Evolutionary conservation across 2,113 vertebrate species (phyloP).

Genomic region (Cynocephalus volans): DNA sequence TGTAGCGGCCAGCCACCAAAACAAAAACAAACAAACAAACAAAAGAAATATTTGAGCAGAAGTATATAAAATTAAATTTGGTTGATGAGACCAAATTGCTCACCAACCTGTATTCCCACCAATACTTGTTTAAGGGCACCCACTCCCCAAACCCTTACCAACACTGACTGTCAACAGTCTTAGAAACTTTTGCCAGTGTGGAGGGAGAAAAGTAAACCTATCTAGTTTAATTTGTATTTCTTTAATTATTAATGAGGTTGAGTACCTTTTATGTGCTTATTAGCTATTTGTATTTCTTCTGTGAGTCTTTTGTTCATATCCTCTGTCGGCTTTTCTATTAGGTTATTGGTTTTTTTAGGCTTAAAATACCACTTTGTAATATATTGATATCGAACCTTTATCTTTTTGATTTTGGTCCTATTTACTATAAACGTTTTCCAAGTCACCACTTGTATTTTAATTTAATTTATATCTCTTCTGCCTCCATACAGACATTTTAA

Average conservation of each 20-base stretch:
- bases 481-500: neutral
- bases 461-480: neutral
- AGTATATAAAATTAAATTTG: neutral
- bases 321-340: neutral
- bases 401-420: neutral
- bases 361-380: neutral
- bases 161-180: neutral
- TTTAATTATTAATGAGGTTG: neutral
- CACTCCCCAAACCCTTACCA: neutral
- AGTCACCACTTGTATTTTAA: neutral
- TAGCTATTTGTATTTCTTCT: slow-evolving; percentile 31
- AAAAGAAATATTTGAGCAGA: neutral
- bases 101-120: neutral
- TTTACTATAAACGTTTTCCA: neutral
- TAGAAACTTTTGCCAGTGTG: neutral
- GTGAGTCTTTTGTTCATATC: slow-evolving; percentile 27
- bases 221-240: neutral
- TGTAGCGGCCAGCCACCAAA: too few species aligned
- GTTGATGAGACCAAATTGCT: neutral
- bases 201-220: neutral
- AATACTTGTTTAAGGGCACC: neutral
- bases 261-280: neutral
- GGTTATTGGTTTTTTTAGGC: neutral
- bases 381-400: neutral
- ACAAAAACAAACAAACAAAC: neutral